Base-by-base conservation (phyloP, 2,888 invertebrate species). In the Drosophila antonietae region DNA sequence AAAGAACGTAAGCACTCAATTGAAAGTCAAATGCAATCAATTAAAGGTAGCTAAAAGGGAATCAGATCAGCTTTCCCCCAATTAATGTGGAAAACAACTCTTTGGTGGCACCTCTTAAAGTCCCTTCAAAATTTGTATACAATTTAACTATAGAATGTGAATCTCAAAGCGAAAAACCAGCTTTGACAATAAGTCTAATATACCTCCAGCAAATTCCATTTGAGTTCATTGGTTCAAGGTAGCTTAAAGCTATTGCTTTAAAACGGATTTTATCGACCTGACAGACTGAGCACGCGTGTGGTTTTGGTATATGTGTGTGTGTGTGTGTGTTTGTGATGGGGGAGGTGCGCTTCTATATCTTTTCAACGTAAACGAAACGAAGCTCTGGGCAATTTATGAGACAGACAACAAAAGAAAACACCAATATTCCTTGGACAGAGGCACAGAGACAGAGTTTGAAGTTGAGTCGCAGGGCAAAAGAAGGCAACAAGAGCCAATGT, bases 351-450 rank as follows among this genome's bases (percentile, higher is more conserved):
- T 46, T 46, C 18, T 65, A 60, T 47, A 65, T 75, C 37, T 64
- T 64, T 68, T 68, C 64, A 65, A 61, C 53, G n/a, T 64, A 63
- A 79, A 61, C 61, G 69, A 68, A 74, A 75, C 39, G 62, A 9
- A 44, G 81, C 76, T 66, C 9, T 41, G 53, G 71, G 80, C 81
- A 64, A 77, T 81, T 77, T 66, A 78, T 57, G 63, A 78, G 73
- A 59, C 73, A 56, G 55, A 12, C 55, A 72, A 78, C 80, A 77
- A 77, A 69, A 67, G 73, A 62, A 81, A 77, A 57, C 57, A 81
- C 66, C n/a, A 77, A 81, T 81, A 59, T 59, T 47, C 61, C 44
- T 58, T 67, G 56, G 56, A 62, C 78, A 37, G 52, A 51, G 49
- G 18, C 81, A 63, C 60, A 59, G 55, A 80, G 53, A 63, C 62